Conservation (phyloP, 2,113 vertebrate species). For the Plecotus auritus region DNA sequence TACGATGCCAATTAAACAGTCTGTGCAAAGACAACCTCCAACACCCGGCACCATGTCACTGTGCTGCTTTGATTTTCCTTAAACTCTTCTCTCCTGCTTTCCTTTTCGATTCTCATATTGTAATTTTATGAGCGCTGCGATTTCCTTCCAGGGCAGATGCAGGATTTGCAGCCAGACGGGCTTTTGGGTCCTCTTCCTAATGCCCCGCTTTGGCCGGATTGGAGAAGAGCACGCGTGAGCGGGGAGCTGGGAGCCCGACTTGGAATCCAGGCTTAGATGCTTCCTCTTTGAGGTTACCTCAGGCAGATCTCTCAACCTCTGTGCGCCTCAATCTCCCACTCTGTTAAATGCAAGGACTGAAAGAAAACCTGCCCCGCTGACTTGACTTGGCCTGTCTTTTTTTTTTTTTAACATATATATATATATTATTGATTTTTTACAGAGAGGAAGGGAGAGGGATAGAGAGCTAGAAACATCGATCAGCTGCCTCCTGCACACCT, state of each 20-base stretch:
- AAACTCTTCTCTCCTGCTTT: conserved; percentile 38
- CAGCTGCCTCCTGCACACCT: too few relatives aligned
- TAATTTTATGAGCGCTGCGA: conserved; percentile 5
- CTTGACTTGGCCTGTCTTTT: background rate
- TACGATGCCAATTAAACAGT: conserved; percentile 68
- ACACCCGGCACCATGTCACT: conserved; percentile 23
- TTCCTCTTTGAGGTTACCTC: background rate
- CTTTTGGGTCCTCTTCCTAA: background rate
- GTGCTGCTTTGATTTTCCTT: conserved; percentile 35
- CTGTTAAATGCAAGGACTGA: background rate
- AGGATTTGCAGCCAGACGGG: background rate
- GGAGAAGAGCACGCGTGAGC: background rate
- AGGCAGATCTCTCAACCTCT: background rate
- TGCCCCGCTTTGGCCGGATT: background rate
- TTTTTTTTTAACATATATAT: too few relatives aligned
- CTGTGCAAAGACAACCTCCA: background rate
- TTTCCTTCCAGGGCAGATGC: background rate
- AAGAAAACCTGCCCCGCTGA: background rate
- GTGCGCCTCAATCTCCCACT: background rate
- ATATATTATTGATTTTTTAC: too few relatives aligned
- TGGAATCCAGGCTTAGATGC: background rate
- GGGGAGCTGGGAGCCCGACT: too few relatives aligned
- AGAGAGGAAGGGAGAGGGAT: too few relatives aligned
- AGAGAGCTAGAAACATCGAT: too few relatives aligned
- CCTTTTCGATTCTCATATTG: background rate